Evolutionary conservation across 1,140 invertebrate species (phyloP).

Genomic region (Ephestia elutella): DNA sequence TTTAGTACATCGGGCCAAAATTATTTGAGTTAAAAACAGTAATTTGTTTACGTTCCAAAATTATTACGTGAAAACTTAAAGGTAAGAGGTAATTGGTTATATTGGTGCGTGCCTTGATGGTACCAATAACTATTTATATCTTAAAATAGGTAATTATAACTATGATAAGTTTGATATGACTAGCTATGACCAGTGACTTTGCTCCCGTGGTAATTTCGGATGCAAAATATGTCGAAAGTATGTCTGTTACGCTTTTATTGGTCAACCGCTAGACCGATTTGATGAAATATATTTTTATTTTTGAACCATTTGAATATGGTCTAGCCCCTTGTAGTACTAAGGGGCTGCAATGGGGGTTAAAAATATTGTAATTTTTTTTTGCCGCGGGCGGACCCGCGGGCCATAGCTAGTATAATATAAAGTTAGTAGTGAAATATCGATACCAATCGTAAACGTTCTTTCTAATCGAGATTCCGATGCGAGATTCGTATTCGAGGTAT

Average conservation of each 20-base stretch:
- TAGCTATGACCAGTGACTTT: background rate
- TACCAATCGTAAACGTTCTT: conserved; percentile 12
- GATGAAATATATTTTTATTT: too few relatives aligned
- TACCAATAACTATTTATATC: background rate
- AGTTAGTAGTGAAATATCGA: conserved; percentile 6
- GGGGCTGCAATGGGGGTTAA: too few relatives aligned
- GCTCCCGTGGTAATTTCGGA: background rate
- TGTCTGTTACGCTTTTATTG: too few relatives aligned
- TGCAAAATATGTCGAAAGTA: background rate
- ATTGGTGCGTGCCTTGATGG: background rate
- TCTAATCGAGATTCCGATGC: background rate
- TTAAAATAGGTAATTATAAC: background rate
- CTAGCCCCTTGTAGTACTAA: too few relatives aligned
- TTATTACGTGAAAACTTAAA: conserved; percentile 7
- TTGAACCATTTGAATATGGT: too few relatives aligned
- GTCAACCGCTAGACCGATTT: too few relatives aligned
- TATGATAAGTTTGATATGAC: too few relatives aligned
- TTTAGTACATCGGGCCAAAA: conserved; percentile 33
- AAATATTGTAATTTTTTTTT: too few relatives aligned
- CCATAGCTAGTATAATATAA: too few relatives aligned
- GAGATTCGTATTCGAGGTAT: background rate
- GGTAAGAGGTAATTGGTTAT: conserved; percentile 10
- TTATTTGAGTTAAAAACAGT: conserved; percentile 53
- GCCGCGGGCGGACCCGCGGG: too few relatives aligned
- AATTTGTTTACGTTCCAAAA: conserved; percentile 40